Conservation (phyloP, 2,113 vertebrate species). For the Ibidorhyncha struthersii region DNA sequence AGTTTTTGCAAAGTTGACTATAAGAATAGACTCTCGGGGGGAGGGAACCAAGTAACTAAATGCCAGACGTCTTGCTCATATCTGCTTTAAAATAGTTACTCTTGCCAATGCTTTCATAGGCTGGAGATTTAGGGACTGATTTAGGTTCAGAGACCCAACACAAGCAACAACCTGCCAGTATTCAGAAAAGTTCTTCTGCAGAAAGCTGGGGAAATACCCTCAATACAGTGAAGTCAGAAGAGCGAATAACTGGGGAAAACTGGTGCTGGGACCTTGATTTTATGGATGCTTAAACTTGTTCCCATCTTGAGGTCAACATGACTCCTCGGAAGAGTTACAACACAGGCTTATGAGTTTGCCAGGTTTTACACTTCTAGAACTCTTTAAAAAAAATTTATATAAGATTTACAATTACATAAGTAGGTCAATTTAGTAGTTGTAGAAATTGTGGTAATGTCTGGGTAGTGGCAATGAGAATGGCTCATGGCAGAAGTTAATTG, state of each 20-base stretch:
- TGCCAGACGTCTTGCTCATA: not conserved
- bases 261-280: not conserved
- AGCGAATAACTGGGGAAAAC: not conserved
- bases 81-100: not conserved
- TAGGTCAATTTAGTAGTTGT: not conserved
- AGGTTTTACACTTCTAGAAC: not conserved
- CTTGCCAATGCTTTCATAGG: not conserved
- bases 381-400: not conserved
- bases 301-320: not conserved
- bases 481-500: not conserved
- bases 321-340: not conserved
- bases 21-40: not conserved
- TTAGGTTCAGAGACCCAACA: not conserved
- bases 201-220: not conserved
- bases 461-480: not conserved
- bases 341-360: not conserved
- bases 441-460: accelerated
- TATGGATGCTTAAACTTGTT: not conserved
- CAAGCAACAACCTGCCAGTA: not conserved
- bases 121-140: not conserved
- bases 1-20: not conserved
- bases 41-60: not conserved
- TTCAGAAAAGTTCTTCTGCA: not conserved
- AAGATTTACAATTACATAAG: not conserved
- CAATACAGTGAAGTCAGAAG: not conserved